Base-by-base conservation (phyloP, 2,113 vertebrate genomes). In the Myrmecobius fasciatus region DNA sequence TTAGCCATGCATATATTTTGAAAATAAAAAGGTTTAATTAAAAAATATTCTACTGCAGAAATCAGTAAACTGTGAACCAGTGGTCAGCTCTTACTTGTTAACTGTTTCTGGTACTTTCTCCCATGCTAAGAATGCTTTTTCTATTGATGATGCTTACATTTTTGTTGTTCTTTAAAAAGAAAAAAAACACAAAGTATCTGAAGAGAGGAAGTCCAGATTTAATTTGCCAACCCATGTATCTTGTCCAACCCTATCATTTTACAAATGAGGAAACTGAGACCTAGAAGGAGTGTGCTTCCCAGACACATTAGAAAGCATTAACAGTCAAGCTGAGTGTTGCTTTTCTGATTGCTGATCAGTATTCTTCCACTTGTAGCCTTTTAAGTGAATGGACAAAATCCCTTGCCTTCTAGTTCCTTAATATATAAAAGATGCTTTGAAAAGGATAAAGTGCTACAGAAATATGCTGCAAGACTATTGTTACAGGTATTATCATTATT, bases 341-440 rank as follows among this genome's bases (percentile, higher is more conserved):
- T 24, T 83, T 83, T 20, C n/a, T 83, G 60, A 75, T n/a, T 75
- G 31, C 5, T 75, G 12, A 75, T n/a, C 14, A n/a, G 60, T n/a
- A 75, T 20, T 17, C 14, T 75, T 3, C 60, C 60, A 56, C 25
- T 75, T 75, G 14, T 75, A 75, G 31, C 36, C 36, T 28, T 92
- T 92, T 46, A 31, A 48, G 9, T 51, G 14, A 46, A 0, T 52
- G 36, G 12, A 22, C 8, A 24, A 48, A 48, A 36, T 91, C 83
- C 12, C 52, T 17, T 94, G n/a, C 47, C 48, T 43, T 94, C 43
- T 91, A 25, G 90, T 75, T 93, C 14, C 47, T 93, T 91, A 48
- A 2, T 92, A n/a, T 89, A 20, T 92, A 24, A 8, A 47, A 83
- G 48, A 56, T 91, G 5, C 43, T 95, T 92, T 89, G 56, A 92